These are phyloP conservation scores for Propithecus coquereli DNA, from an alignment of 2,113 vertebrate genomes.

Conservation along the genomic window DNA sequence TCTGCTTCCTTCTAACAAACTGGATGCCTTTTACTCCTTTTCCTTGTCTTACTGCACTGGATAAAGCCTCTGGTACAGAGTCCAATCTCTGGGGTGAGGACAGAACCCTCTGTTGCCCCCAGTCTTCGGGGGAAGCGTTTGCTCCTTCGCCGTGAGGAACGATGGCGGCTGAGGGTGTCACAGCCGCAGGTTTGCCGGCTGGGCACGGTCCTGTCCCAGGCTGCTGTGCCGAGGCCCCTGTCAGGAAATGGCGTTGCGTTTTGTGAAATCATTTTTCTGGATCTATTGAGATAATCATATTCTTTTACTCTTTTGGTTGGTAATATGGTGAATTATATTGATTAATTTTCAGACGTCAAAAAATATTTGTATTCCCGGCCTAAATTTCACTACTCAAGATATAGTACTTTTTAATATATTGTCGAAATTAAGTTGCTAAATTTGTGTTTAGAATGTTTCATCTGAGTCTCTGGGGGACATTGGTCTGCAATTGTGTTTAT, in stretches of 20 bases:
- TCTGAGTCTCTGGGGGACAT: fast-evolving
- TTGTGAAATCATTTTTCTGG: not conserved
- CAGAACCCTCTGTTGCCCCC: not conserved
- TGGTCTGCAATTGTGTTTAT: not conserved
- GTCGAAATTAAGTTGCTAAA: not conserved
- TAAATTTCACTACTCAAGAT: too few relatives aligned
- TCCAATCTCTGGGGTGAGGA: not conserved
- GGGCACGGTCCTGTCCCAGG: fast-evolving
- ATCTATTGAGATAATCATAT: not conserved
- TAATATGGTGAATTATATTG: not conserved
- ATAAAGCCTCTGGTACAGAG: not conserved
- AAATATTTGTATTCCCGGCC: not conserved
- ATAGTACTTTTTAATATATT: not conserved
- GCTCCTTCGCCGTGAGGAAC: fast-evolving
- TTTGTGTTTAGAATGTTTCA: not conserved
- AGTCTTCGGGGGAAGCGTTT: too few relatives aligned
- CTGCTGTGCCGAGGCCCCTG: fast-evolving
- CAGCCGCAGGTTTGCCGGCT: fast-evolving
- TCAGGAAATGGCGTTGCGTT: not conserved
- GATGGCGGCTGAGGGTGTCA: fast-evolving
- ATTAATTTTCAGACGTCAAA: not conserved
- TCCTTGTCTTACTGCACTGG: not conserved
- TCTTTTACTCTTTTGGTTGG: too few relatives aligned
- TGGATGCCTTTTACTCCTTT: fast-evolving
- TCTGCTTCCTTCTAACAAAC: not conserved